Evolutionary conservation across 1,140 invertebrate species (phyloP).

Genomic region (Palaemon carinicauda): DNA sequence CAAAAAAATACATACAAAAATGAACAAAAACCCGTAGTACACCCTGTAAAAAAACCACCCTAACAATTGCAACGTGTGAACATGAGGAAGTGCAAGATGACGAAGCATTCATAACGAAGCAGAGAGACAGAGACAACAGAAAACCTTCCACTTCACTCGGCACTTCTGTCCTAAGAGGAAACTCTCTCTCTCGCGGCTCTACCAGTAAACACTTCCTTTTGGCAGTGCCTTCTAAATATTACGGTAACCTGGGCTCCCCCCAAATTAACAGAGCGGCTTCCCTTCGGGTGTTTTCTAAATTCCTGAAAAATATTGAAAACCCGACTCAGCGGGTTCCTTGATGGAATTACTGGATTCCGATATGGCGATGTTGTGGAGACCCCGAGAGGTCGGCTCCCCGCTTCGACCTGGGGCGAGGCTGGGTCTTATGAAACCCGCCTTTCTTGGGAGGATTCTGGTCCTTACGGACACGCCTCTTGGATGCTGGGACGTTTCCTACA

Average conservation of each 20-base stretch:
- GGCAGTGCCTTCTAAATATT: neutral
- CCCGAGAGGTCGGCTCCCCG: conserved; percentile 18
- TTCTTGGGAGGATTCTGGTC: neutral
- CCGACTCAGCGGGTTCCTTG: conserved; percentile 39
- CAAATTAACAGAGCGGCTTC: conserved; percentile 50
- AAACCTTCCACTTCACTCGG: neutral
- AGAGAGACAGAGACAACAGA: too few relatives aligned
- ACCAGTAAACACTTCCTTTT: neutral
- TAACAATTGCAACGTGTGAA: neutral
- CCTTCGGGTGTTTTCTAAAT: conserved; percentile 42
- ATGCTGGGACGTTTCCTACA: neutral
- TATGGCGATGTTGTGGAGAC: conserved; percentile 44
- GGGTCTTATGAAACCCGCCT: neutral
- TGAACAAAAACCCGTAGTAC: neutral
- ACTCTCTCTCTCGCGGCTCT: neutral
- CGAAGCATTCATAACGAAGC: too few relatives aligned
- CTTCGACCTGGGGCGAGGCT: neutral
- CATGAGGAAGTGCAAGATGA: too few relatives aligned
- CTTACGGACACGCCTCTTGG: neutral
- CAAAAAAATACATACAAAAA: neutral
- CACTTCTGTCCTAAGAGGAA: neutral
- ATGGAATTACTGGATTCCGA: conserved; percentile 55
- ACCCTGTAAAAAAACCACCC: too few relatives aligned
- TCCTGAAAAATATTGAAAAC: conserved; percentile 53
- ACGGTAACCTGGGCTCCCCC: conserved; percentile 26